phyloP scores from a whole-genome alignment of 2,113 vertebrate species.

The Xiphophorus hellerii region DNA sequence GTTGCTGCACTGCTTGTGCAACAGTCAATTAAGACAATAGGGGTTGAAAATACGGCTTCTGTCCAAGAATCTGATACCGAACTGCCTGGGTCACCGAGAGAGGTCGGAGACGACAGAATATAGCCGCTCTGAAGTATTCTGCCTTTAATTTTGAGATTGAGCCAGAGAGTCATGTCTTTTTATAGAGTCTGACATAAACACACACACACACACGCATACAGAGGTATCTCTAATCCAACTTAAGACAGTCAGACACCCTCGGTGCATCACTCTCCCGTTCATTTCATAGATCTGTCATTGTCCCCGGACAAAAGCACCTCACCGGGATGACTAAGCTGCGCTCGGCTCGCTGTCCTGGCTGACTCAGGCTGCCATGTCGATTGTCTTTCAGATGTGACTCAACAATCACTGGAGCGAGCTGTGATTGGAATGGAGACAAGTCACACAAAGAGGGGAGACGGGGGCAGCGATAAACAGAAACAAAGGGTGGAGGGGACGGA shows the following conservation, averaged over 20 bases:
- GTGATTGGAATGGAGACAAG: slow-evolving; percentile 75
- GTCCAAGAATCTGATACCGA: slow-evolving; percentile 1
- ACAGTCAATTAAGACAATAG: slow-evolving; percentile 41
- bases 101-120: slow-evolving; percentile 15
- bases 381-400: slow-evolving; percentile 75
- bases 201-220: slow-evolving; percentile 47
- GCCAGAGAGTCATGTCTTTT: slow-evolving; percentile 57
- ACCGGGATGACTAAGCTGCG: slow-evolving; percentile 75
- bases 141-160: slow-evolving; percentile 45
- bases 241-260: slow-evolving; percentile 71
- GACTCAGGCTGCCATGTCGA: slow-evolving; percentile 74
- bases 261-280: slow-evolving; percentile 60
- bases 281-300: slow-evolving; percentile 68
- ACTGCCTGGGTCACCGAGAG: background rate
- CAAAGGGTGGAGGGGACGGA: background rate
- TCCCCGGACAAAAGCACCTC: slow-evolving; percentile 69
- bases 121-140: slow-evolving; percentile 24
- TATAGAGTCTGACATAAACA: slow-evolving; percentile 49
- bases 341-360: slow-evolving; percentile 73
- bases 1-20: slow-evolving; percentile 41
- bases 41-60: background rate
- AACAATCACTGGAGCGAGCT: slow-evolving; percentile 59
- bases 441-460: slow-evolving; percentile 52
- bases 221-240: slow-evolving; percentile 57
- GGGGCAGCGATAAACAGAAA: slow-evolving; percentile 44